These are phyloP conservation scores for Oedothorax gibbosus DNA, from an alignment of 1,140 invertebrate genomes.

Conservation along the genomic window DNA sequence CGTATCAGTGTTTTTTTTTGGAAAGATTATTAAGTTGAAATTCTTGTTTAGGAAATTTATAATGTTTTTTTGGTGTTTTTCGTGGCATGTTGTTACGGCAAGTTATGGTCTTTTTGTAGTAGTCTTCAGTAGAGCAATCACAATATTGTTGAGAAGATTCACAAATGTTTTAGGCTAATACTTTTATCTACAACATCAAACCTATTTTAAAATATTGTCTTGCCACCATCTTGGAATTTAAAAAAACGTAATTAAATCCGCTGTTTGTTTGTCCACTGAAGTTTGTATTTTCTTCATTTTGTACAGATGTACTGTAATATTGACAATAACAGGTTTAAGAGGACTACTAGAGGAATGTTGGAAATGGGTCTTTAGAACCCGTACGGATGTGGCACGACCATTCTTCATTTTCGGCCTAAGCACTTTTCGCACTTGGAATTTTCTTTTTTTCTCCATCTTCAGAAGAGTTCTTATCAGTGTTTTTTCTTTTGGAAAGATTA, in stretches of 20 bases:
- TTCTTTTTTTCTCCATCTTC: slow-evolving; percentile 9
- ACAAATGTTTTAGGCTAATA: no score
- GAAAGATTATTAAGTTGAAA: slow-evolving; percentile 41
- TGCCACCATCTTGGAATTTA: no score
- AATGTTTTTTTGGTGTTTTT: background rate
- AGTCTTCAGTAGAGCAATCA: no score
- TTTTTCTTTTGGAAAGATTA: slow-evolving; percentile 24
- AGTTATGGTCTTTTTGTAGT: no score
- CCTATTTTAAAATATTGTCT: no score
- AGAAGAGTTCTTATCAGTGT: background rate
- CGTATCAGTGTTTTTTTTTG: background rate
- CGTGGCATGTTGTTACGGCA: background rate
- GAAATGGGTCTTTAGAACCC: slow-evolving; percentile 44
- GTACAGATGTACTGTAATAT: no score
- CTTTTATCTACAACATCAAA: no score
- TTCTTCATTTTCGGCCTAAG: slow-evolving; percentile 39
- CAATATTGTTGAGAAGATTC: no score
- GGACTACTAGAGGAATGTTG: slow-evolving; percentile 27
- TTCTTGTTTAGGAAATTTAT: slow-evolving; percentile 46
- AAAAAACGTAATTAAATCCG: no score
- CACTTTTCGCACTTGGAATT: slow-evolving; percentile 47
- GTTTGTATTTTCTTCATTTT: no score
- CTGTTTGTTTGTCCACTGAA: no score
- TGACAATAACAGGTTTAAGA: no score
- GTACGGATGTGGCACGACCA: slow-evolving; percentile 6